Conservation (phyloP, 2,113 vertebrate species). For the Rhagologus leucostigma region DNA sequence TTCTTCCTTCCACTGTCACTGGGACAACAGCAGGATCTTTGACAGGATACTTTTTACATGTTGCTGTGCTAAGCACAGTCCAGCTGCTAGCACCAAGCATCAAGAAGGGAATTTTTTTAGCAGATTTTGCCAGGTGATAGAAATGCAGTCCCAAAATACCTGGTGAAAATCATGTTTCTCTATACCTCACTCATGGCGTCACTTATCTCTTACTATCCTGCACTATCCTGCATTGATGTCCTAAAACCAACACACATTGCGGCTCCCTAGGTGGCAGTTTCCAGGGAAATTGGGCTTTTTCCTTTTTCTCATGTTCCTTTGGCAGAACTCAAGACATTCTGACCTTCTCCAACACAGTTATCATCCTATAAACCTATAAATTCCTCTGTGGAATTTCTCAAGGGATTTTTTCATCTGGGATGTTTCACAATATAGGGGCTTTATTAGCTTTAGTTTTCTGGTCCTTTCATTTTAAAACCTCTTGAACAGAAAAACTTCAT, state of each 20-base stretch:
- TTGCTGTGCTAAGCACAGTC: background rate
- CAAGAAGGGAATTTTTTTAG: background rate
- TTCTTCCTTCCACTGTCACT: background rate
- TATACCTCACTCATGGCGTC: background rate
- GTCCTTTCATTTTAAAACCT: background rate
- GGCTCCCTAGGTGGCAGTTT: no score
- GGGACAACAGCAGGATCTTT: background rate
- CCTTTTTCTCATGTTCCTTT: background rate
- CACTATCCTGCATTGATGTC: background rate
- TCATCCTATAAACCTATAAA: background rate
- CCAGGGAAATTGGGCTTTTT: background rate
- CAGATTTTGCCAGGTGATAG: background rate
- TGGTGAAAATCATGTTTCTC: background rate
- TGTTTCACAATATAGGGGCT: background rate
- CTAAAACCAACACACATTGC: background rate
- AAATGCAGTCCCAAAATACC: background rate
- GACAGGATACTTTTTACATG: accelerated
- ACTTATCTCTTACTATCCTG: background rate
- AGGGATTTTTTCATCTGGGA: background rate
- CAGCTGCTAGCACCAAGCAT: background rate
- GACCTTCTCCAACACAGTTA: background rate
- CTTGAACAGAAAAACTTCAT: background rate
- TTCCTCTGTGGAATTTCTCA: background rate
- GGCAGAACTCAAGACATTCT: background rate
- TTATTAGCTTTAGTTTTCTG: background rate